Evolutionary conservation across 2,888 invertebrate genomes (phyloP), one percentile per base, ranked within the genome.

Genomic region (Epiblema foenella): DNA sequence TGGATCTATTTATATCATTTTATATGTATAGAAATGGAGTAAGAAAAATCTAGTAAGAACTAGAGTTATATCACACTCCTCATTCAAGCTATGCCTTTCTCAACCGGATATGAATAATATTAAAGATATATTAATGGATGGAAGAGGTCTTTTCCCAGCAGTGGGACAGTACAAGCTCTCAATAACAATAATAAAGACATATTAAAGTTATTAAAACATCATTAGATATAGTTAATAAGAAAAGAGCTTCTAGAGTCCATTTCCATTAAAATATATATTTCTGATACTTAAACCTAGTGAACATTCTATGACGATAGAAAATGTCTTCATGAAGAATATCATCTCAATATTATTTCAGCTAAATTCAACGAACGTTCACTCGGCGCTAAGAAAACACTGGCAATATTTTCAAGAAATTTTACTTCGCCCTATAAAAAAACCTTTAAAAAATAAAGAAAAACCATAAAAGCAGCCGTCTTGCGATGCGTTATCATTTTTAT

Each of bases 401-500:
- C 49, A 29, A 57, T 70, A 65, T 66, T 66, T 57, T 60, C 57
- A 67, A 67, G 69, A 65, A 52, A 57, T 63, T 69, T 57, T 62
- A 67, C 77, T 81, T 78, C 79, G 77, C 74, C 76, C 82, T 88
- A 89, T 89, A 91, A 92, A 86, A 89, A 90, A 87, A 89, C 87
- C 88, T 89, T 90, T 90, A 90, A 92, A 84, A 93, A 93, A 91
- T 90, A 91, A 91, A 93, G 87, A 88, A 91, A 92, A 90, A 88
- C 91, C 89, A 92, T 93, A 93, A 93, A 93, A 93, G 93, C 92
- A 83, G 91, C 91, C 93, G 93, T 93, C 93, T 93, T 91, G 92
- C 91, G 90, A 93, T 93, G 93, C 92, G 93, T 93, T 93, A 93
- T 93, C 93, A 93, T 93, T 93, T 93, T 93, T 93, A 93, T 93